Evolutionary conservation across 2,113 vertebrate species (phyloP).

Genomic region (Cephalopholis sonnerati): DNA sequence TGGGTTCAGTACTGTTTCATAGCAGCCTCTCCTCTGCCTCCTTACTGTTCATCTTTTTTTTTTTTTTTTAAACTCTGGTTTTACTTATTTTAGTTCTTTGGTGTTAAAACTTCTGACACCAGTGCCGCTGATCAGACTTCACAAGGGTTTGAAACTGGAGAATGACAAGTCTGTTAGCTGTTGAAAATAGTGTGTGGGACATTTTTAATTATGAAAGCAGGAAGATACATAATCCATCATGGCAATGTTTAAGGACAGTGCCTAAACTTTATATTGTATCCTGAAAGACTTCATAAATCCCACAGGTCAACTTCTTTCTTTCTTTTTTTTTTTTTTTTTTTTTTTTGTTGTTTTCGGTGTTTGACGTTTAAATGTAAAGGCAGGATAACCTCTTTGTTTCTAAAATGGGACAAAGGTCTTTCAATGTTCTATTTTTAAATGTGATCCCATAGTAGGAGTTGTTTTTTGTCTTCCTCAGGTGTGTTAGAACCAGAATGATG

Average conservation of each 20-base stretch:
- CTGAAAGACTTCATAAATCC: slow-evolving; percentile 49
- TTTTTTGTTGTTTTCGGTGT: slow-evolving; percentile 25
- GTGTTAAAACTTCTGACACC: slow-evolving; percentile 52
- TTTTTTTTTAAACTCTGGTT: slow-evolving; percentile 36
- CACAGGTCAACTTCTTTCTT: slow-evolving; percentile 12
- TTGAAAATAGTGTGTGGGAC: slow-evolving; percentile 38
- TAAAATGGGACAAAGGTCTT: slow-evolving; percentile 18
- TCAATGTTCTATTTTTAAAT: slow-evolving; percentile 31
- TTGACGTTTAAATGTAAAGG: slow-evolving; percentile 34
- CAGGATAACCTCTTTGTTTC: slow-evolving; percentile 31
- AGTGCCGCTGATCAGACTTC: slow-evolving; percentile 36
- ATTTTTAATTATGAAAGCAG: slow-evolving; percentile 32
- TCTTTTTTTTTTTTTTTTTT: slow-evolving; percentile 2
- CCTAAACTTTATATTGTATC: slow-evolving; percentile 48
- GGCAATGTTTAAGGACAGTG: slow-evolving; percentile 50
- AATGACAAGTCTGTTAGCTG: slow-evolving; percentile 26
- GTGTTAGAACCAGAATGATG: slow-evolving; percentile 47
- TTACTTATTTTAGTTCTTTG: slow-evolving; percentile 42
- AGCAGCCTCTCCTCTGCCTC: slow-evolving; percentile 45
- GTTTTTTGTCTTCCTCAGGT: slow-evolving; percentile 55
- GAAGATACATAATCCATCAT: slow-evolving; percentile 44
- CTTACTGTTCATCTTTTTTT: slow-evolving; percentile 43
- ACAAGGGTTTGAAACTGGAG: slow-evolving; percentile 13
- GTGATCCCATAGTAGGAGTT: slow-evolving; percentile 10
- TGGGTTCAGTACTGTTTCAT: slow-evolving; percentile 52